Base-by-base conservation (phyloP, 2,888 invertebrate genomes). In the Adela reaumurella region DNA sequence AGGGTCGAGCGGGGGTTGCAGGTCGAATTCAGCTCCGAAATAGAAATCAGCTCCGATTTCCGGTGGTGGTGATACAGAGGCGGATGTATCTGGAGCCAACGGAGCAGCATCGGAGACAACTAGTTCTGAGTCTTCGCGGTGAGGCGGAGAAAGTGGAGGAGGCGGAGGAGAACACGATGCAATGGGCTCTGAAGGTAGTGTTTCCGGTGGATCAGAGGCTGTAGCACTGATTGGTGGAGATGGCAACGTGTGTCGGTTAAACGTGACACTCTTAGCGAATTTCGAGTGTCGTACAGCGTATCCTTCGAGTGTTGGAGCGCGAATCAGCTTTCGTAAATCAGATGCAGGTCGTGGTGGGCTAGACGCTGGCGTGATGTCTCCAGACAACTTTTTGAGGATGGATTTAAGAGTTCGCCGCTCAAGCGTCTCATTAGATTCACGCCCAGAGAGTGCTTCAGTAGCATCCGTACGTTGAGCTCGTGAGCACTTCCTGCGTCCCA, bases 261-360 rank as follows among this genome's bases (percentile, higher is more conserved):
- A 93, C 53, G 92, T 92, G 54, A 93, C 92, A 70, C 92, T 92
- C 81, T 93, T 94, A 47, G 90, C 83, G 66, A 93, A 85, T 69
- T 93, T 93, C 54, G 90, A 89, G 73, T 92, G 92, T 62, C 93
- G 82, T 47, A 91, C 92, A 51, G 91, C 92, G 71, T 92, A 94
- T 52, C 93, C 93, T 81, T 92, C 92, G 58, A 93, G 78, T 51
- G 92, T 93, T 53, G 90, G 93, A 20, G 92, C 92, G 61, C 88
- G 80, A 74, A 90, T 86, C 52, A 93, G 72, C 62, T 83, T 86
- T 58, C 81, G 83, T 49, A 89, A 72, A 62, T 89, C 88, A 52
- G 78, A 74, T 4, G 73, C 83, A 55, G 62, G 73, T 55, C 73
- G 73, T 54, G 76, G 74, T 3, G 79, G 77, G 55, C 77, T 72